These are phyloP conservation scores for Lindbergichthys nudifrons DNA, from an alignment of 2,797 vertebrate genomes.

Conservation along the genomic window DNA sequence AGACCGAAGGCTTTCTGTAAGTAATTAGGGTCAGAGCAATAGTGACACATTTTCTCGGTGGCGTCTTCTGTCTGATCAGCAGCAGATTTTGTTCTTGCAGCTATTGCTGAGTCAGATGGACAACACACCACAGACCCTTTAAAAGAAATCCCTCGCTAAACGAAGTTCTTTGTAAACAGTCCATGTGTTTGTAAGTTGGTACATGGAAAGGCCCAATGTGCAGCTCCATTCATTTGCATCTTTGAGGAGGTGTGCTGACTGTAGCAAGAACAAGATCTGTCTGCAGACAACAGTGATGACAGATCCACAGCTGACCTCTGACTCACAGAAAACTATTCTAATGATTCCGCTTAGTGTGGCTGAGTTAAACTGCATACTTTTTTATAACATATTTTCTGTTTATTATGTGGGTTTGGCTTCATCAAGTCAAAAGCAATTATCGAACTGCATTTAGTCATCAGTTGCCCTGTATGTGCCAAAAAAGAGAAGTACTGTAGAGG, in stretches of 20 bases:
- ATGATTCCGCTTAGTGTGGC: constrained; percentile 43
- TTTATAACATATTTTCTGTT: constrained; percentile 31
- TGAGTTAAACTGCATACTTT: constrained; percentile 36
- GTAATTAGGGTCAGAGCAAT: constrained; percentile 56
- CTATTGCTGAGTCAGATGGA: constrained; percentile 64
- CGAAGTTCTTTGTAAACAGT: constrained; percentile 54
- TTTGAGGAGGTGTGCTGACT: constrained; percentile 73
- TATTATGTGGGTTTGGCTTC: constrained; percentile 19
- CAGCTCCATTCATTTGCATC: constrained; percentile 49
- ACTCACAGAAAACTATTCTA: constrained; percentile 36
- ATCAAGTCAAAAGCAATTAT: constrained; percentile 18
- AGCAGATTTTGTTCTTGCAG: constrained; percentile 66
- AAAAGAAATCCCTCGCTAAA: constrained; percentile 48
- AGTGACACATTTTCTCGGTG: constrained; percentile 47
- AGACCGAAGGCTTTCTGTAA: constrained; percentile 55
- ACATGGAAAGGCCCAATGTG: constrained; percentile 37
- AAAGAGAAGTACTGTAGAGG: not conserved
- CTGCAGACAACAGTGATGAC: constrained; percentile 65
- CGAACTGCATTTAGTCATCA: constrained; percentile 9
- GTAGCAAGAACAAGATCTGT: constrained; percentile 49
- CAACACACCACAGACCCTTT: constrained; percentile 60
- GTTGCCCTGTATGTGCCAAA: not conserved
- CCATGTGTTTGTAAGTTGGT: constrained; percentile 52
- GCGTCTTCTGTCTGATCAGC: constrained; percentile 64
- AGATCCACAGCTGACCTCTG: constrained; percentile 61